Evolutionary conservation across 2,113 vertebrate species (phyloP).

Genomic region (Phaethornis superciliosus): DNA sequence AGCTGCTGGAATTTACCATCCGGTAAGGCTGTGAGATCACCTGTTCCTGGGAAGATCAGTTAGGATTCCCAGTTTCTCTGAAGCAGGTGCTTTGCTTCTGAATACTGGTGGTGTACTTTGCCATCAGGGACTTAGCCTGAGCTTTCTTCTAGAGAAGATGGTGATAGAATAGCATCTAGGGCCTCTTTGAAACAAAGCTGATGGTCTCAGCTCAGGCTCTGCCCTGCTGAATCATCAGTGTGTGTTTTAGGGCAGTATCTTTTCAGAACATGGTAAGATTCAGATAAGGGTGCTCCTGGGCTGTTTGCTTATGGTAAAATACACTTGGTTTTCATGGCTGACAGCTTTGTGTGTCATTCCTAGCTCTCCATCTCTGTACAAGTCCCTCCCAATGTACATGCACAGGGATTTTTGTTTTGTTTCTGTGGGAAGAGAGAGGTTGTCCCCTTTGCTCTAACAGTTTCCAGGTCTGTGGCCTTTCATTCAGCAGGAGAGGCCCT

Average conservation of each 20-base stretch:
- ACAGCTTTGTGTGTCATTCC: neutral
- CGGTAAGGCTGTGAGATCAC: slow-evolving; percentile 71
- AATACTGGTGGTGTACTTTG: neutral
- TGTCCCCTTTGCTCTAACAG: neutral
- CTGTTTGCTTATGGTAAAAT: neutral
- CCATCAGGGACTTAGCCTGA: neutral
- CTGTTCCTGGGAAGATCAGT: rapidly evolving
- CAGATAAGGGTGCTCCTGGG: neutral
- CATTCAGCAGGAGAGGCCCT: neutral
- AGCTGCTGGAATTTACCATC: slow-evolving; percentile 93
- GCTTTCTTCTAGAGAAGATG: neutral
- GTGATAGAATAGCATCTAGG: neutral
- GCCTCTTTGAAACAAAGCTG: neutral
- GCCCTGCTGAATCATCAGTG: neutral
- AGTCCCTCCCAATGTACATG: neutral
- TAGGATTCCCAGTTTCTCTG: neutral
- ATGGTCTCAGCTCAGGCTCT: neutral
- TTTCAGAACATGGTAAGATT: neutral
- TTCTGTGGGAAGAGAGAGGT: neutral
- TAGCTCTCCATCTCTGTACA: neutral
- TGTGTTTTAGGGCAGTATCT: neutral
- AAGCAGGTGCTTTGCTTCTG: neutral
- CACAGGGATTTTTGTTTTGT: neutral
- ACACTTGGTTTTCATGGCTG: neutral
- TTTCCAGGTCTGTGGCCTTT: neutral